Evolutionary conservation across 2,888 invertebrate species (phyloP), one percentile per base, ranked within the genome.

Genomic region (Hartigia nigra): DNA sequence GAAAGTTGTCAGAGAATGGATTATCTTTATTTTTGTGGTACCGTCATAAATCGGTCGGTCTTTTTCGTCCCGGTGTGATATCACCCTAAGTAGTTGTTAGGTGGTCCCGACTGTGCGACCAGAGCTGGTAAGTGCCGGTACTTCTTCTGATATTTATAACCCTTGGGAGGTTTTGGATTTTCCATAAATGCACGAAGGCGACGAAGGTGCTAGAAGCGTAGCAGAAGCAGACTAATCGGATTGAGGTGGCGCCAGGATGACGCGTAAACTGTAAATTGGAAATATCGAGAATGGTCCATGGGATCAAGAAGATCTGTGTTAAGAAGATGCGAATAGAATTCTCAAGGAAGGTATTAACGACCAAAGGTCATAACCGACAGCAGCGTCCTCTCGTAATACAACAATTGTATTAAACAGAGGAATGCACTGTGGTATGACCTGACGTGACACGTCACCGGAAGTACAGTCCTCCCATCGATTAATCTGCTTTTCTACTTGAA

Each of bases 21-120:
- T 84, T 83, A 84, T 84, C 83, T 84, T 80, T 39, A 70, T 83
- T 82, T 83, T 79, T 82, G 80, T 36, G 81, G 83, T 80, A 81
- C 81, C 69, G 76, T 55, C 77, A 77, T 83, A 80, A 82, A 81
- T 80, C 80, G 78, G 77, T 37, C 83, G 80, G 80, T 37, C 74
- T 81, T 83, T 82, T 82, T 84, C 83, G 81, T 82, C 80, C 79
- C 12, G 36, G 35, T 39, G 80, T 70, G 78, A 80, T 81, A 83
- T 79, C 74, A 74, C 79, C 82, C 78, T 74, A 75, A 72, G 81
- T 81, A 80, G 80, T 80, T 31, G 32, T 70, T 81, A 78, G 83
- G 82, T 81, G 84, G 84, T 82, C 81, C 82, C 74, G 72, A 14
- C 55, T 55, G 55, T 55, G 55, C 55, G 55, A 55, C 23, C 9